Conservation (phyloP, 2,888 invertebrate species). For the Hedya salicella region DNA sequence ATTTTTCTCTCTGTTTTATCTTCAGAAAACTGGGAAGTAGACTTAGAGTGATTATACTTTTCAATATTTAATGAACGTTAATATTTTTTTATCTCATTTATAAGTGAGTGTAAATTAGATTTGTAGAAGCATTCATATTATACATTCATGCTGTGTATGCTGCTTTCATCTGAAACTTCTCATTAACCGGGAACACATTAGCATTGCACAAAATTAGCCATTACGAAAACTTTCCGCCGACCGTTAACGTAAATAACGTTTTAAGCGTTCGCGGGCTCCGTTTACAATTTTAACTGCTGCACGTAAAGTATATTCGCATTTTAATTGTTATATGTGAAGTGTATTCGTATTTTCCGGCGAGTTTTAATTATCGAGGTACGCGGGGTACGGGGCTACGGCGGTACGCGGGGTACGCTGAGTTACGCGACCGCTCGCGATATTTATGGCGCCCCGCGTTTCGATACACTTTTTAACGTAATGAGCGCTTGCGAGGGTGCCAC, state of each 20-base stretch:
- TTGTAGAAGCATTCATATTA: no score
- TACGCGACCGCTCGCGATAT: conserved; percentile 85
- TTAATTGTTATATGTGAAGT: conserved; percentile 83
- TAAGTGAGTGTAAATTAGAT: background rate
- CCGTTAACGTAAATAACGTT: conserved; percentile 50
- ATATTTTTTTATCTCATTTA: background rate
- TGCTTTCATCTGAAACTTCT: conserved; percentile 19
- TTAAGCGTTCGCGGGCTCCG: conserved; percentile 72
- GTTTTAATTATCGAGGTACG: conserved; percentile 85
- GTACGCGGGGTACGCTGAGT: conserved; percentile 78
- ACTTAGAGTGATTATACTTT: background rate
- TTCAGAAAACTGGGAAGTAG: background rate
- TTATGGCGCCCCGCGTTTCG: conserved; percentile 82
- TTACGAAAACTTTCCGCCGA: conserved; percentile 36
- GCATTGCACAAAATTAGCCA: conserved; percentile 34
- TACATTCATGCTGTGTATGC: background rate
- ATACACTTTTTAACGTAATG: conserved; percentile 85
- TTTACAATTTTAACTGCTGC: conserved; percentile 82
- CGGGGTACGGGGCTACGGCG: conserved; percentile 66
- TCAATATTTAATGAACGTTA: background rate
- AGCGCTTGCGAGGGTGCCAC: conserved; percentile 69
- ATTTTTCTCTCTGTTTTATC: conserved; percentile 2
- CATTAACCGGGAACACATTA: conserved; percentile 33
- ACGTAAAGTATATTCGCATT: conserved; percentile 74
- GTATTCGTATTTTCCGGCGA: conserved; percentile 78